These are phyloP conservation scores for Leptobrachium leishanense DNA, from an alignment of 2,113 vertebrate species.

Conservation along the genomic window DNA sequence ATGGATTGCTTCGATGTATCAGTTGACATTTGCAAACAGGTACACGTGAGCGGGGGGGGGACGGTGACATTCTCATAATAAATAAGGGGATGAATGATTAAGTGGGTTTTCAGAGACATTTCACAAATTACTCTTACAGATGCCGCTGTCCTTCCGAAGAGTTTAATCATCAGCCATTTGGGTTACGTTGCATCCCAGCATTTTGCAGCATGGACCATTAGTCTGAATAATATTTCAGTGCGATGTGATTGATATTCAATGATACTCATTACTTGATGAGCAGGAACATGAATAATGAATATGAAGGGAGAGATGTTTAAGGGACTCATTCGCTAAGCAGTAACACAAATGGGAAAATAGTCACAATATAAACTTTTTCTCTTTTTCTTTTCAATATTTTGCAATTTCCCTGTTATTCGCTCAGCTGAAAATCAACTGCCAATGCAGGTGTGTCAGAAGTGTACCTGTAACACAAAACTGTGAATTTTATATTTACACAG, in stretches of 20 bases:
- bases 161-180: constrained; percentile 29
- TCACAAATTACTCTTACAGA: constrained; percentile 11
- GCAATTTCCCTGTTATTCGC: too few relatives aligned
- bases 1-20: not conserved
- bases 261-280: constrained; percentile 12
- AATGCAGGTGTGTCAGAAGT: too few relatives aligned
- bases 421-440: too few relatives aligned
- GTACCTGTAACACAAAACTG: too few relatives aligned
- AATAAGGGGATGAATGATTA: not conserved
- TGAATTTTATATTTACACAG: too few relatives aligned
- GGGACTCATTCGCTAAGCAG: too few relatives aligned
- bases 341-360: too few relatives aligned
- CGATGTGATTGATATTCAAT: constrained; percentile 24
- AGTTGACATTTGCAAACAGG: not conserved
- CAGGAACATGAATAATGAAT: constrained; percentile 1
- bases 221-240: not conserved
- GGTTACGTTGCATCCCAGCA: constrained; percentile 13
- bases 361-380: too few relatives aligned
- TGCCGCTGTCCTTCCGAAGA: constrained; percentile 6
- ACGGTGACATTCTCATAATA: not conserved
- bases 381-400: too few relatives aligned
- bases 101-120: not conserved
- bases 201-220: constrained; percentile 11
- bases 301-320: not conserved
- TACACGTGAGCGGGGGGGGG: not conserved